A percentile compares a stretch with the other conserved stretches of the same genome.
Conservation (phyloP, 2,113 vertebrate species). For the Uria lomvia region DNA sequence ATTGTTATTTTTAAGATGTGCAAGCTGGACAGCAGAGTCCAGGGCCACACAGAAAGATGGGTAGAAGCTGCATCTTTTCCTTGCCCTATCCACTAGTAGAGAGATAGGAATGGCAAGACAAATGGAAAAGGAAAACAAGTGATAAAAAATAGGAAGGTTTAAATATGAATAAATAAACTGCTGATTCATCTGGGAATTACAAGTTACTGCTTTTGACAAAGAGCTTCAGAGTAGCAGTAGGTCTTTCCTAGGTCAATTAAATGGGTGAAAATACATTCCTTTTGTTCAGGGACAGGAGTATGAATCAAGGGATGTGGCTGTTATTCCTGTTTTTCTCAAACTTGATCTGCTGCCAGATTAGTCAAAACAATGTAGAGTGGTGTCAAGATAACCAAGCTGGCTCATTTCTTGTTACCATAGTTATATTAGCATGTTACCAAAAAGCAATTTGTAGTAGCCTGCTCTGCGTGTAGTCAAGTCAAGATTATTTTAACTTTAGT, state of each 20-base stretch:
- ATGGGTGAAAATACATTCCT: not conserved
- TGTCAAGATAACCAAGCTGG: conserved; percentile 56
- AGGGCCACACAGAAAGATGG: not conserved
- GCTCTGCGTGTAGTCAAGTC: not conserved
- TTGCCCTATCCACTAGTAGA: not conserved
- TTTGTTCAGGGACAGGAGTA: not conserved
- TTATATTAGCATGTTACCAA: conserved; percentile 39
- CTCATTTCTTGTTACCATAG: conserved; percentile 64
- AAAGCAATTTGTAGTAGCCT: conserved; percentile 21
- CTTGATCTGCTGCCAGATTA: conserved; percentile 53
- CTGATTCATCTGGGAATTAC: not conserved
- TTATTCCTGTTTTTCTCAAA: conserved; percentile 48
- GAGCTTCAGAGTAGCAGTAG: not conserved
- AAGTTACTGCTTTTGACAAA: not conserved
- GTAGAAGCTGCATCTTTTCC: not conserved
- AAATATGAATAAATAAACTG: not conserved
- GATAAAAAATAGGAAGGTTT: not conserved
- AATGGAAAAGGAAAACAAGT: not conserved
- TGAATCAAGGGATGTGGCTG: not conserved
- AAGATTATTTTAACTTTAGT: conserved; percentile 7
- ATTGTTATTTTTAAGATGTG: not conserved
- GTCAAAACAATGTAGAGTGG: conserved; percentile 34
- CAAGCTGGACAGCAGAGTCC: not conserved
- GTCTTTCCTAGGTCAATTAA: not conserved
- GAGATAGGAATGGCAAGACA: not conserved